Evolutionary conservation across 2,797 vertebrate genomes (phyloP).

Genomic region (Pachyuromys duprasi): DNA sequence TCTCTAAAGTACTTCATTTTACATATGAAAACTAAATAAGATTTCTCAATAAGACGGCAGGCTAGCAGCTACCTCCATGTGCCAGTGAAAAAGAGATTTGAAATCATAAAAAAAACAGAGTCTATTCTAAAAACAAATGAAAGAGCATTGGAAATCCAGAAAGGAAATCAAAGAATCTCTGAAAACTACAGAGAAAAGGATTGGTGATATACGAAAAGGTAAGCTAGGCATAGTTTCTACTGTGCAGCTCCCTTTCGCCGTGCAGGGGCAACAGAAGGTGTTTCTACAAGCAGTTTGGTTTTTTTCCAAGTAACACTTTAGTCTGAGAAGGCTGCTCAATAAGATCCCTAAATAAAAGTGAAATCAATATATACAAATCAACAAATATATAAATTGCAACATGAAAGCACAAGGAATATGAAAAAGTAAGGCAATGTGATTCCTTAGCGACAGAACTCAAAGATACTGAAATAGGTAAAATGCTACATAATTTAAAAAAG

Average conservation of each 20-base stretch:
- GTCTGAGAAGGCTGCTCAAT: background rate
- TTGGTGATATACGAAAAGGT: background rate
- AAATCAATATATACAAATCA: background rate
- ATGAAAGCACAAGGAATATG: background rate
- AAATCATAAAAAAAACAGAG: background rate
- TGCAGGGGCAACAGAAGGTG: background rate
- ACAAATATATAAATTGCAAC: background rate
- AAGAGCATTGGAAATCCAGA: background rate
- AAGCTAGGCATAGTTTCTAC: background rate
- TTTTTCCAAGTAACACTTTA: background rate
- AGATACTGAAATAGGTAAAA: background rate
- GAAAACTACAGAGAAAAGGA: background rate
- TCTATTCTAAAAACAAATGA: background rate
- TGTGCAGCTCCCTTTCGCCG: too few relatives aligned
- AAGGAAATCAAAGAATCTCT: background rate
- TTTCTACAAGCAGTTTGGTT: background rate
- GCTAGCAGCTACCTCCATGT: background rate
- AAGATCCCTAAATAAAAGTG: background rate
- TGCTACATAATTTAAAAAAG: background rate
- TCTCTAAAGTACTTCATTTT: constrained; percentile 16
- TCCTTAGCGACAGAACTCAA: background rate
- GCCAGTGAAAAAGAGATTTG: background rate
- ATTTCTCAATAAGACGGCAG: background rate
- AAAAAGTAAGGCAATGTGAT: background rate
- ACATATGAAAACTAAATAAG: background rate